Evolutionary conservation across 1,140 invertebrate genomes (phyloP).

Genomic region (Mya arenaria): DNA sequence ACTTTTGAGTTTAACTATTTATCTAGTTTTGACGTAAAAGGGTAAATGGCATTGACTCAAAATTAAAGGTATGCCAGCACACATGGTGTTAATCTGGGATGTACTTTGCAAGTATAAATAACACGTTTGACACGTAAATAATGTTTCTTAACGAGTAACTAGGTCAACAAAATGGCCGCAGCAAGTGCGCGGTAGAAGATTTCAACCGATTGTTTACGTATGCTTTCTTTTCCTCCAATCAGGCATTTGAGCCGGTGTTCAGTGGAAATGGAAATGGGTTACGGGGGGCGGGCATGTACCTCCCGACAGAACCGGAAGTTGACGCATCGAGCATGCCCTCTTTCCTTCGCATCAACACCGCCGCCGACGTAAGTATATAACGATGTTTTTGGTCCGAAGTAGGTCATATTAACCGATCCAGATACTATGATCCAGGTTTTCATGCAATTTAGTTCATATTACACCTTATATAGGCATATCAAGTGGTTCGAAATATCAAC

Average conservation of each 20-base stretch:
- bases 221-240: neutral
- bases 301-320: neutral
- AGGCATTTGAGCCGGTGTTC: neutral
- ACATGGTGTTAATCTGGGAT: no score
- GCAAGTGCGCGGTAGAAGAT: no score
- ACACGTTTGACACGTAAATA: no score
- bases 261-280: neutral
- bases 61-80: no score
- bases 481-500: no score
- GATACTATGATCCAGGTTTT: no score
- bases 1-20: no score
- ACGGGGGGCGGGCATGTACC: neutral
- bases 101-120: no score
- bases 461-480: no score
- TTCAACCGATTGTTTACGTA: neutral
- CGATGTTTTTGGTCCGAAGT: no score
- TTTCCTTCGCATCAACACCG: neutral
- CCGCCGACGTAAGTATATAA: neutral
- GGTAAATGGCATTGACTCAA: neutral
- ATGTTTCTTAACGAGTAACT: neutral
- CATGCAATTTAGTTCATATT: no score
- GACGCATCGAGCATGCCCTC: neutral
- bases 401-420: no score
- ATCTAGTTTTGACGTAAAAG: neutral
- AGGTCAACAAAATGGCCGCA: neutral